These are phyloP conservation scores for Pelochelys cantorii DNA, from an alignment of 2,797 vertebrate genomes.

Conservation along the genomic window DNA sequence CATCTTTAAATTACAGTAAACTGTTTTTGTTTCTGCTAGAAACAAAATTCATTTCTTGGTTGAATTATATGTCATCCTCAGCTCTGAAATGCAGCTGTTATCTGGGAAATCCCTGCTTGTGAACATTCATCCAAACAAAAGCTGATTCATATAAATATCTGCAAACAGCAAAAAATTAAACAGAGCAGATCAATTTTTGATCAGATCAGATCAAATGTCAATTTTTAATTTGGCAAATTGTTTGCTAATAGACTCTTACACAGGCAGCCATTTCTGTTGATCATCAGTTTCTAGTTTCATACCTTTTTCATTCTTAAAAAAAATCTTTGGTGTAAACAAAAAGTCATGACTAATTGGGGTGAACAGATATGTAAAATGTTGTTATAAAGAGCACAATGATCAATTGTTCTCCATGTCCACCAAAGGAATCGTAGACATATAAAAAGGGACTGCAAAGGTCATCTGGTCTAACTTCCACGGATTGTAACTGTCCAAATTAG, in stretches of 20 bases:
- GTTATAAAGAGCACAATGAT: not conserved
- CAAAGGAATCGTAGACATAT: not conserved
- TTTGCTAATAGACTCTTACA: not conserved
- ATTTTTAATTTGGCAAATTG: not conserved
- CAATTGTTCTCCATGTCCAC: not conserved
- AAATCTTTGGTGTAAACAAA: not conserved
- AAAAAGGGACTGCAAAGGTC: no score
- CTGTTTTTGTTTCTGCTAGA: not conserved
- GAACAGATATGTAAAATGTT: not conserved
- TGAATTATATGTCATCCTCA: not conserved
- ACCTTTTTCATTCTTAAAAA: rapidly evolving
- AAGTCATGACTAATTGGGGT: rapidly evolving
- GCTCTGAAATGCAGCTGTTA: not conserved
- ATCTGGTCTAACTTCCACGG: no score
- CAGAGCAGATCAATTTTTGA: no score
- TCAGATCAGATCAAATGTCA: not conserved
- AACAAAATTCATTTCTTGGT: rapidly evolving
- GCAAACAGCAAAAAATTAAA: rapidly evolving
- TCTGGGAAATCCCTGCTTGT: not conserved
- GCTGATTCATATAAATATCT: not conserved
- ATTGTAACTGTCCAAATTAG: no score
- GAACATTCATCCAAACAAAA: not conserved
- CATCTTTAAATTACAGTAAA: not conserved
- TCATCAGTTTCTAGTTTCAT: not conserved
- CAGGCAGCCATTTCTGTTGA: not conserved